These are phyloP conservation scores for Lathamus discolor DNA, from an alignment of 2,113 vertebrate genomes.

Conservation along the genomic window DNA sequence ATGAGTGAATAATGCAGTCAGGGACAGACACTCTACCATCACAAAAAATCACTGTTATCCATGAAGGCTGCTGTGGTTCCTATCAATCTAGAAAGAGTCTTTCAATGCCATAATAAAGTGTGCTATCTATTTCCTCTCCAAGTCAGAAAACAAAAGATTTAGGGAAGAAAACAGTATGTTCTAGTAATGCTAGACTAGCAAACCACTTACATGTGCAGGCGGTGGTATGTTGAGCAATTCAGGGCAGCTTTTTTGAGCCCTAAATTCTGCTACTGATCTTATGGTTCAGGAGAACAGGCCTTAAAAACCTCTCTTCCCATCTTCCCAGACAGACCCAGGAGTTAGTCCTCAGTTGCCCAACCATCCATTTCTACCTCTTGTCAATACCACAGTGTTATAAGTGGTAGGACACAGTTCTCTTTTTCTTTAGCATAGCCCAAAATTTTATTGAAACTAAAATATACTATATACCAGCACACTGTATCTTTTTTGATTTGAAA, in stretches of 20 bases:
- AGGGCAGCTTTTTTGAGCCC: background rate
- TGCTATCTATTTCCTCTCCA: background rate
- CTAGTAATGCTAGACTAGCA: background rate
- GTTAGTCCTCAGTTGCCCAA: background rate
- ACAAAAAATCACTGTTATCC: background rate
- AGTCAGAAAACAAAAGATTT: background rate
- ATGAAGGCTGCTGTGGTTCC: background rate
- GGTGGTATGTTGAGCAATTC: background rate
- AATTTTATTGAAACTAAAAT: slow-evolving; percentile 33
- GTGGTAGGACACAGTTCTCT: background rate
- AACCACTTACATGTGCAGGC: background rate
- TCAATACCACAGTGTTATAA: background rate
- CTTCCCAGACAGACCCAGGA: background rate
- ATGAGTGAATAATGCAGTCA: background rate
- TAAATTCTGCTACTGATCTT: background rate
- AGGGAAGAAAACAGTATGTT: background rate
- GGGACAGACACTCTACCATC: background rate
- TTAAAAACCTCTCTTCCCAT: background rate
- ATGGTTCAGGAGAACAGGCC: background rate
- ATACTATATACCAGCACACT: background rate
- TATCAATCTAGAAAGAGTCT: background rate
- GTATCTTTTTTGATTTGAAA: slow-evolving; percentile 22
- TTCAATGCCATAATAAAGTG: background rate
- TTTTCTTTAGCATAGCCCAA: slow-evolving; percentile 12
- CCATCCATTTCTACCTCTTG: background rate